Percentiles rank a stretch among this genome's conserved stretches.
phyloP scores from a whole-genome alignment of 2,888 invertebrate genomes.

The Bruchidius siliquastri region DNA sequence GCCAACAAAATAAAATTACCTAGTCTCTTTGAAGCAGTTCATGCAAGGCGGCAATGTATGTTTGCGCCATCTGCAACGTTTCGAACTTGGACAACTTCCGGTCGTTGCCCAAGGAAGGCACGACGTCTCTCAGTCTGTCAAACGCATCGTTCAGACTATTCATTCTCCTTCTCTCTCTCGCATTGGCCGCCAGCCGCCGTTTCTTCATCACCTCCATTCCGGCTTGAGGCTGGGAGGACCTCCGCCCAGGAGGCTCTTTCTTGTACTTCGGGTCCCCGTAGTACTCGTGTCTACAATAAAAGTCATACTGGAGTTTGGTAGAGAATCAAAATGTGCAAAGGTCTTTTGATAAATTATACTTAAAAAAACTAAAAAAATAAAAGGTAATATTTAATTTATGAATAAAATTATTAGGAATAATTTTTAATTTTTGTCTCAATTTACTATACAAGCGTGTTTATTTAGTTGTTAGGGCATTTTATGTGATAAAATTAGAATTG shows the following conservation, averaged over 20 bases:
- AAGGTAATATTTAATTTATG: no score
- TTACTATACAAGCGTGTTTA: no score
- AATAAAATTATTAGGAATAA: no score
- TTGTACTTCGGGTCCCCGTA: slow-evolving; percentile 29
- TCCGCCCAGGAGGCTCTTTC: slow-evolving; percentile 9
- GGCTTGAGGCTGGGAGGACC: slow-evolving; percentile 24
- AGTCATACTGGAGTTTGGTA: not conserved
- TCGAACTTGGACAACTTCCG: slow-evolving; percentile 71
- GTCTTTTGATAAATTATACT: no score
- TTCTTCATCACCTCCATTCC: slow-evolving; percentile 50
- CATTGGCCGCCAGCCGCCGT: slow-evolving; percentile 66
- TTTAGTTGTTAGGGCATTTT: no score
- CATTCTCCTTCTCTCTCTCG: slow-evolving; percentile 69
- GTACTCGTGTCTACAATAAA: slow-evolving; percentile 21
- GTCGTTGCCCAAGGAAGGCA: slow-evolving; percentile 66
- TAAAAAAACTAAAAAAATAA: no score
- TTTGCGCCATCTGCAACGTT: slow-evolving; percentile 74
- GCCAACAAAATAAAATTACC: not conserved
- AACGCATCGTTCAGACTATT: slow-evolving; percentile 70
- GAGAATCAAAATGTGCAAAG: no score
- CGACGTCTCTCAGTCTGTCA: slow-evolving; percentile 64
- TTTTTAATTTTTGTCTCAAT: no score
- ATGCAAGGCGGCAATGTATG: slow-evolving; percentile 64
- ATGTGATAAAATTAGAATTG: no score
- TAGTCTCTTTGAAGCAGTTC: slow-evolving; percentile 54